These are phyloP conservation scores for Salpingus planirostris DNA, from an alignment of 2,888 invertebrate genomes.

Conservation along the genomic window DNA sequence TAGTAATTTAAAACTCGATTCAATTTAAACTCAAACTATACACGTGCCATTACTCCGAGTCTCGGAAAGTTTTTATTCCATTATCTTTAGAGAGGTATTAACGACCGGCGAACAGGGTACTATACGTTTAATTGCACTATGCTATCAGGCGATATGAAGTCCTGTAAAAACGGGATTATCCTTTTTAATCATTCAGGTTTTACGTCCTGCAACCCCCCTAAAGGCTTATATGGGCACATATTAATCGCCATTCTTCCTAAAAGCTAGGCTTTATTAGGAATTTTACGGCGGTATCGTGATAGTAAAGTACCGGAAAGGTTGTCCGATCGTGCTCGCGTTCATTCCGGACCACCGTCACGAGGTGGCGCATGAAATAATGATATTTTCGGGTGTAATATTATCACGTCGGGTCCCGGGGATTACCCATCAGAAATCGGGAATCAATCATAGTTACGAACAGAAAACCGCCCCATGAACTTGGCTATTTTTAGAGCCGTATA, in stretches of 20 bases:
- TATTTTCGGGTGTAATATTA: neutral
- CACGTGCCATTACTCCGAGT: too few species aligned
- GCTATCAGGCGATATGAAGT: too few species aligned
- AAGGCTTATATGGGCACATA: conserved; percentile 9
- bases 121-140: too few species aligned
- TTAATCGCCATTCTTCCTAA: conserved; percentile 14
- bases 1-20: too few species aligned
- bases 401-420: conserved; percentile 1
- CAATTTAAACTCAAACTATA: too few species aligned
- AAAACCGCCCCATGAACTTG: too few species aligned
- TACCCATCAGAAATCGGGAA: conserved; percentile 5
- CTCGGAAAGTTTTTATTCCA: too few species aligned
- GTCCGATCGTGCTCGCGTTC: conserved; percentile 8
- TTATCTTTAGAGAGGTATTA: too few species aligned
- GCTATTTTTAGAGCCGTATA: too few species aligned
- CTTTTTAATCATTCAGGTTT: conserved; percentile 12
- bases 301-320: conserved; percentile 7
- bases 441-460: conserved; percentile 10
- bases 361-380: conserved; percentile 9
- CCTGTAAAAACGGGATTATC: too few species aligned
- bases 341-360: conserved; percentile 6
- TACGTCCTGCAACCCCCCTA: conserved; percentile 8
- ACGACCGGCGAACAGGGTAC: too few species aligned
- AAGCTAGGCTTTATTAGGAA: conserved; percentile 12
- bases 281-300: conserved; percentile 8